Conservation (phyloP, 1,140 invertebrate species). For the Manduca sexta region DNA sequence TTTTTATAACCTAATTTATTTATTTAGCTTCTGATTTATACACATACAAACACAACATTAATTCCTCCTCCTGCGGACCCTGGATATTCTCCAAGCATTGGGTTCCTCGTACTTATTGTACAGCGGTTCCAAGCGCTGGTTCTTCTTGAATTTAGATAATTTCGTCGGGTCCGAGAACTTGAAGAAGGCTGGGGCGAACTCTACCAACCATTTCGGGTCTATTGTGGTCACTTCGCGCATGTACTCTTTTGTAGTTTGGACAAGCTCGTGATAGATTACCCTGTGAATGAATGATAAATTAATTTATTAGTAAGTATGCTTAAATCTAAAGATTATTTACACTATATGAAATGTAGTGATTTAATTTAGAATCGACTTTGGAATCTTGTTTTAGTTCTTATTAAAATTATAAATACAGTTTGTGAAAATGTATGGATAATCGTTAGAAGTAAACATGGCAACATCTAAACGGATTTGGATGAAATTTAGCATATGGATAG, state of each 20-base stretch:
- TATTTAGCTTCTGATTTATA: background rate
- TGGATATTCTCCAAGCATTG: slow-evolving; percentile 98
- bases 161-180: slow-evolving; percentile 99
- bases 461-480: too few species aligned
- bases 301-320: background rate
- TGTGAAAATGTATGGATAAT: too few species aligned
- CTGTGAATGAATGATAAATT: slow-evolving; percentile 70
- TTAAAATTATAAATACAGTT: too few species aligned
- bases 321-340: background rate
- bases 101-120: slow-evolving; percentile 99
- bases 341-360: too few species aligned
- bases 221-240: slow-evolving; percentile 99
- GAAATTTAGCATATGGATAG: too few species aligned
- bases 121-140: slow-evolving; percentile 97
- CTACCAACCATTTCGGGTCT: slow-evolving; percentile 99
- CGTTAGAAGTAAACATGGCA: too few species aligned
- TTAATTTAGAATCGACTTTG: too few species aligned
- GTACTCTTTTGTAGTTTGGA: slow-evolving; percentile 99
- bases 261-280: slow-evolving; percentile 99
- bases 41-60: slow-evolving; percentile 65
- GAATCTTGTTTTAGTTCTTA: too few species aligned
- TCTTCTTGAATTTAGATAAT: slow-evolving; percentile 99
- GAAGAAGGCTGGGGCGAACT: slow-evolving; percentile 99
- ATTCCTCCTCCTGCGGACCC: slow-evolving; percentile 91
- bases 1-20: background rate